phyloP scores from a whole-genome alignment of 1,140 invertebrate genomes.

The Globodera rostochiensis region DNA sequence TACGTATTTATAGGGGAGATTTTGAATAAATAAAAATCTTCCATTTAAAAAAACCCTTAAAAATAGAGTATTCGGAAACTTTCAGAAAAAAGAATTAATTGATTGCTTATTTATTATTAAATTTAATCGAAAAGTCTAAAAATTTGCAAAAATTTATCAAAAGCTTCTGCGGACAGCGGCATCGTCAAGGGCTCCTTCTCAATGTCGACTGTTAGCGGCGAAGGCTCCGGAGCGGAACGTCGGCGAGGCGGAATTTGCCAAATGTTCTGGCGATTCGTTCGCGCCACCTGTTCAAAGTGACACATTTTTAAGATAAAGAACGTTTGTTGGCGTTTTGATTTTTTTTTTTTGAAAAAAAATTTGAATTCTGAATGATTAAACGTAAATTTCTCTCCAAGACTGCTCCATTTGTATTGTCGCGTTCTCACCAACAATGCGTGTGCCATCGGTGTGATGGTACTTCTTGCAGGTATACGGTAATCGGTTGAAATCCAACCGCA shows the following conservation, averaged over 20 bases:
- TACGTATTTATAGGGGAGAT: not conserved
- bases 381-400: not conserved
- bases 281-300: not conserved
- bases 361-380: no score
- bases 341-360: not conserved
- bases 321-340: not conserved
- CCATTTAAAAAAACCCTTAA: no score
- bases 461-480: constrained; percentile 33
- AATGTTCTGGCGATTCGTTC: not conserved
- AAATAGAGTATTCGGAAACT: no score
- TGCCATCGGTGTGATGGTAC: constrained; percentile 36
- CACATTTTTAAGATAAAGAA: not conserved
- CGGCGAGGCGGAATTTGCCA: constrained; percentile 8
- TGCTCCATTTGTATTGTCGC: constrained; percentile 49
- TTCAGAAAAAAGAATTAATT: no score
- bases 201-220: not conserved
- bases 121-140: not conserved
- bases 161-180: not conserved
- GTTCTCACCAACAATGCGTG: constrained; percentile 47
- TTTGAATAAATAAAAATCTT: not conserved
- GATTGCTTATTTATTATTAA: no score
- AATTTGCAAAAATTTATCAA: not conserved
- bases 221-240: not conserved
- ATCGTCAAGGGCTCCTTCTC: constrained; percentile 2
- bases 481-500: no score